Evolutionary conservation across 2,113 vertebrate genomes (phyloP).

Genomic region (Corynorhinus townsendii): DNA sequence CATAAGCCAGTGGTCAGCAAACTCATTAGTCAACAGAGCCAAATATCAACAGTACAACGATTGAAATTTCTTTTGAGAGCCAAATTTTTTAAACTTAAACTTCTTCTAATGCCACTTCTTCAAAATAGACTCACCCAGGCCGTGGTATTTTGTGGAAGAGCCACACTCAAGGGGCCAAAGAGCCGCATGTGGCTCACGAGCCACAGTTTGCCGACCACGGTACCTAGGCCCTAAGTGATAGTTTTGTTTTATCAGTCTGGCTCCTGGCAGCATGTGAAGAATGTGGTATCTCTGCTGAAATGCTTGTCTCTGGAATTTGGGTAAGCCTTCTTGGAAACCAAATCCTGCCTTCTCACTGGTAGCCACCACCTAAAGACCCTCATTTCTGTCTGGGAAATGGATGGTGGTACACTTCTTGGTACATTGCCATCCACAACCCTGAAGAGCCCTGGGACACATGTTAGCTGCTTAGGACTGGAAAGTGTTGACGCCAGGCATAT

Average conservation of each 20-base stretch:
- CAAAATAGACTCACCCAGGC: too few species aligned
- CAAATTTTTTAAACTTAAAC: too few species aligned
- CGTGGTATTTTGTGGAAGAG: too few species aligned
- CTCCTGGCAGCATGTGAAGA: background rate
- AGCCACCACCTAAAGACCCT: background rate
- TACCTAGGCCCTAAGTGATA: background rate
- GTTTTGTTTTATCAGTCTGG: background rate
- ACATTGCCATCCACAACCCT: background rate
- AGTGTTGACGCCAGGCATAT: slow-evolving; percentile 26
- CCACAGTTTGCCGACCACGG: too few species aligned
- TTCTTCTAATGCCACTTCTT: too few species aligned
- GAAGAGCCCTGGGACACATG: background rate
- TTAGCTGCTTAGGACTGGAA: background rate
- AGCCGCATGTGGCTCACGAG: too few species aligned
- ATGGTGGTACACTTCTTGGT: background rate
- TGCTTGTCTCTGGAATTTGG: background rate
- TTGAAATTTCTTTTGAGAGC: too few species aligned
- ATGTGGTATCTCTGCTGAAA: background rate
- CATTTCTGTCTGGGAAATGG: background rate
- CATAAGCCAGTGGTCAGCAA: background rate
- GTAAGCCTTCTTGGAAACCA: background rate
- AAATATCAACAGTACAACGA: too few species aligned
- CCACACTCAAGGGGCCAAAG: too few species aligned
- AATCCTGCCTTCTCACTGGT: background rate
- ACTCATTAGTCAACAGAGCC: too few species aligned